Evolutionary conservation across 2,888 invertebrate species (phyloP), one percentile per base, ranked within the genome.

Genomic region (Polydrusus cervinus): DNA sequence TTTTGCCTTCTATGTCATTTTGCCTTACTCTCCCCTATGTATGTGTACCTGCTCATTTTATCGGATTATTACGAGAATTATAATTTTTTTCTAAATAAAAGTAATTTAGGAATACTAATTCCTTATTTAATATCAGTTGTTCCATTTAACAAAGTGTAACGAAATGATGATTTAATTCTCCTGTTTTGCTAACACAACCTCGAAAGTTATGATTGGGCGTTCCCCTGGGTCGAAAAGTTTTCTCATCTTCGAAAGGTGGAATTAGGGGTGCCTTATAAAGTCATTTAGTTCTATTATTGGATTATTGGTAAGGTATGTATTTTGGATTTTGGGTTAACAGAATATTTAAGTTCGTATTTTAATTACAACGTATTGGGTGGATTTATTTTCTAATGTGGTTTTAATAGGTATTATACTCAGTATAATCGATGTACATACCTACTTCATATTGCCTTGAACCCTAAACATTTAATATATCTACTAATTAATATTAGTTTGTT

Each of bases 241-340:
- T 51, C 51, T 51, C 51, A 51, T 51, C 51, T 51, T 20, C 51
- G 51, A 20, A 51, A 51, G 20, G 51, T 51, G 20, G 18, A 49
- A 51, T 51, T 51, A 51, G 20, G 47, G 20, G 1, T 51, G 20
- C 20, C 18, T 49, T 18, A 49, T 18, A 49, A 9, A 49, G 49
- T 49, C 49, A 49, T 51, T 51, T 51, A 51, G 51, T 20, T 51
- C 18, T 51, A 11, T 51, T 51, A 51, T 51, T 51, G 51, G 51
- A 51, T 51, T 51, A 51, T 51, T 20, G 51, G 18, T 11, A 20
- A 20, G 51, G 20, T 20, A 51, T 51, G 51, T 20, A 51, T 51
- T 51, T 51, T 20, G 51, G 51, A 18, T 51, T 51, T 51, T 10
- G 51, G 51, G 51, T 1, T 11, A 51, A 51, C 18, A 20, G 51